Base-by-base conservation (phyloP, 2,888 invertebrate species). In the Apamea epomidion region DNA sequence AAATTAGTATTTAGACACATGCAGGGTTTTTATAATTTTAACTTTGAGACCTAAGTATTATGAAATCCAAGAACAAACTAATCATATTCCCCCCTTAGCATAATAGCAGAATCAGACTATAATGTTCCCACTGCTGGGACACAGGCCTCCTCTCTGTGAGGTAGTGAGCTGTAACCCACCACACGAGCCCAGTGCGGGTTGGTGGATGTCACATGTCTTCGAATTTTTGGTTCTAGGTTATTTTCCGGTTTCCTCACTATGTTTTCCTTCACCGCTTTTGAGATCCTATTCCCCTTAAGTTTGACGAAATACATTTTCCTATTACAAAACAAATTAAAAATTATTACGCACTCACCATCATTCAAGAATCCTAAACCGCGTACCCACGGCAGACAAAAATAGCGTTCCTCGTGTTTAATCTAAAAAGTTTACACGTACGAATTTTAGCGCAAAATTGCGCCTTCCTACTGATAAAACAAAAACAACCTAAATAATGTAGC, bases 391-490 rank as follows among this genome's bases (percentile, higher is more conserved):
- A 58, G 65, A 65, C 80, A 69, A 70, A 86, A 88, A 86, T 84
- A 86, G 67, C 65, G 37, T 32, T 60, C 51, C 82, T 83, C 78
- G 74, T 78, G 92, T 91, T 93, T 92, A 91, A 94, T 95, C 95
- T 94, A 86, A 85, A 87, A 89, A 78, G 86, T 91, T 91, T 65
- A 88, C 92, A 68, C 90, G 82, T 94, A 94, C 95, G 80, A 78
- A 83, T 85, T 88, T 91, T 91, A 92, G 92, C 91, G 87, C 94
- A 93, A 95, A 96, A 95, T 94, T 95, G 94, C 95, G 95, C 96
- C 95, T 96, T 96, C 94, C 94, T 93, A 94, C 95, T 96, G 97
- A 97, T 97, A 97, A 96, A 95, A 95, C 95, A 96, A 96, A 80
- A 96, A 96, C 96, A 97, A 96, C 96, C 96, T 94, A 96, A 97